Base-by-base conservation (phyloP, 2,888 invertebrate genomes). In the Theristus sp. region DNA sequence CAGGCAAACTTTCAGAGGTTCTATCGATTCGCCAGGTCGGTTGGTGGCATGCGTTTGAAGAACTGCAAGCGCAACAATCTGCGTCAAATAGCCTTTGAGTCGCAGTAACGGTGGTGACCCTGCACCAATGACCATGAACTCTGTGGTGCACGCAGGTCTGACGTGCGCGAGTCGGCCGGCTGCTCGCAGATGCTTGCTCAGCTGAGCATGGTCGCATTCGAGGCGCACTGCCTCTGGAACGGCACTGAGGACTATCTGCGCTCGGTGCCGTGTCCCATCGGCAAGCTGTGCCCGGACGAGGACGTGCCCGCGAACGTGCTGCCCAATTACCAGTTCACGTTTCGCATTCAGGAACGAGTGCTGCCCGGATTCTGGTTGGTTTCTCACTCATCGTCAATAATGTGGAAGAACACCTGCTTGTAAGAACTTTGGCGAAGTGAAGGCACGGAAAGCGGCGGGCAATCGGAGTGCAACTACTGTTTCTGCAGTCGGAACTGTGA, bases 291-390 rank as follows among this genome's bases (percentile, higher is more conserved):
- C n/a, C 49, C 49, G n/a, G 49, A 49, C 24, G 49, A 49, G 24
- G 49, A 49, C 24, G n/a, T 20, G 3, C 49, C 49, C n/a, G 49
- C 20, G 13, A 49, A 49, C 20, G 49, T 49, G 20, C n/a, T 49
- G n/a, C n/a, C 49, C 6, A 49, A 49, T n/a, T 20, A 17, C 6
- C 49, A 49, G 24, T 49, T 49, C 49, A 49, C 49, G 3, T 49
- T n/a, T 49, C 49, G 49, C 20, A n/a, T 49, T 3, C 49, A 49
- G 6, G 49, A 49, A 24, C 20, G 3, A n/a, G 49, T 20, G n/a
- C 49, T 49, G 49, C 49, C 49, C n/a, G 49, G 49, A 17, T 49
- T 49, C n/a, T 49, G 60, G 79, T 79, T 60, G 73, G 78, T 38
- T 38, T n/a, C n/a, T n/a, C n/a, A n/a, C n/a, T n/a, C n/a, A n/a